Conservation (phyloP, 2,888 invertebrate species). For the Griposia aprilina region DNA sequence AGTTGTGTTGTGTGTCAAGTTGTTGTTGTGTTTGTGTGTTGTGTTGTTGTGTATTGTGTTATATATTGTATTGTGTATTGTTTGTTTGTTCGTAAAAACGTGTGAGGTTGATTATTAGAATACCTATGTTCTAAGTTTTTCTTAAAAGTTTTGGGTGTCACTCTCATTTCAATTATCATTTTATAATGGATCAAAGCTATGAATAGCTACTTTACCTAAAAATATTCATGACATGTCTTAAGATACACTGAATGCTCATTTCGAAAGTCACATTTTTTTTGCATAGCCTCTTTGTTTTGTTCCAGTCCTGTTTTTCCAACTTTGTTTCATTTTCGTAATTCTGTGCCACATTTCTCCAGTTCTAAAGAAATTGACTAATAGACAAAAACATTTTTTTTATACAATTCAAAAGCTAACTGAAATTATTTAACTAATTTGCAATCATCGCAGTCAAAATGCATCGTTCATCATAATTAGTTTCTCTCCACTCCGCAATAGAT, state of each 20-base stretch:
- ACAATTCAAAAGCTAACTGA: too few relatives aligned
- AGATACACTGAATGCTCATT: background rate
- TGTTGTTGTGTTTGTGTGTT: too few relatives aligned
- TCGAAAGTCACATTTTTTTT: background rate
- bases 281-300: background rate
- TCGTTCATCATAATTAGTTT: constrained; percentile 27
- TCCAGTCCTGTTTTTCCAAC: background rate
- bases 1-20: too few relatives aligned
- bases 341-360: background rate
- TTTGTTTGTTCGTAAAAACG: too few relatives aligned
- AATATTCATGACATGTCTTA: background rate
- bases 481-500: constrained; percentile 81
- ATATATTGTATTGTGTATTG: too few relatives aligned
- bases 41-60: too few relatives aligned
- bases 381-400: background rate
- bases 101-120: constrained; percentile 11
- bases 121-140: background rate
- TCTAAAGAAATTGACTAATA: background rate
- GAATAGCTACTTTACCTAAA: background rate
- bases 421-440: background rate
- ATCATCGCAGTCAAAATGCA: background rate
- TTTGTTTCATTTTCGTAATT: background rate
- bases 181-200: background rate
- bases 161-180: background rate
- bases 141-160: background rate